Conservation (phyloP, 2,888 invertebrate species). For the Acrobasis consociella region DNA sequence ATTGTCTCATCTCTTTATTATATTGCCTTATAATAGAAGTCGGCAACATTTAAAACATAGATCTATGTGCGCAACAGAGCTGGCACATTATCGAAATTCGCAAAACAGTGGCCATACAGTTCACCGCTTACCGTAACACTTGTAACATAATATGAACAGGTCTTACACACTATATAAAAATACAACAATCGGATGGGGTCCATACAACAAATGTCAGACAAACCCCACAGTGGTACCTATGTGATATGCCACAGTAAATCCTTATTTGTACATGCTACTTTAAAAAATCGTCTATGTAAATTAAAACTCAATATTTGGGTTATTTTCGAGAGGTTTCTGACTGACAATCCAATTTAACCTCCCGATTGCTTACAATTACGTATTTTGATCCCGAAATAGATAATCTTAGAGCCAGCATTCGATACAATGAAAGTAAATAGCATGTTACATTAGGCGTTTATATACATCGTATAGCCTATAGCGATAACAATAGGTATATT, state of each 20-base stretch:
- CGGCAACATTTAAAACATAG: neutral
- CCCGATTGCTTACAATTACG: constrained; percentile 36
- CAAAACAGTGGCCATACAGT: constrained; percentile 27
- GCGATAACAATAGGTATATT: constrained; percentile 46
- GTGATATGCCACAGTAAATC: constrained; percentile 74
- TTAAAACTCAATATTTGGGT: constrained; percentile 47
- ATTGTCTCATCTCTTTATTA: neutral
- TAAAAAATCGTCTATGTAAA: constrained; percentile 40
- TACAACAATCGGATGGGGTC: constrained; percentile 68
- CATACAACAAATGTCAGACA: constrained; percentile 46
- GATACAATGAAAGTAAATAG: constrained; percentile 38
- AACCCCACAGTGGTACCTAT: constrained; percentile 57
- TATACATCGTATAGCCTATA: constrained; percentile 46
- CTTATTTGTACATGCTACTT: constrained; percentile 58
- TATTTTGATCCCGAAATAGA: constrained; percentile 75
- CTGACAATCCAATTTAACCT: constrained; percentile 23
- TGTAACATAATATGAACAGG: constrained; percentile 59
- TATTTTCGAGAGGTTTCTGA: constrained; percentile 23
- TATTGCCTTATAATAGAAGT: neutral
- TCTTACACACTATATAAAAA: constrained; percentile 76
- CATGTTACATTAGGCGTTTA: constrained; percentile 41
- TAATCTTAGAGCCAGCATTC: constrained; percentile 52
- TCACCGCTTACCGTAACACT: constrained; percentile 39
- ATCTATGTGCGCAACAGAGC: constrained; percentile 9
- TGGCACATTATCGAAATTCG: constrained; percentile 18